A percentile compares a stretch with the other conserved stretches of the same genome.
Evolutionary conservation across 1,140 invertebrate genomes (phyloP).

Genomic region (Cydia fagiglandana): DNA sequence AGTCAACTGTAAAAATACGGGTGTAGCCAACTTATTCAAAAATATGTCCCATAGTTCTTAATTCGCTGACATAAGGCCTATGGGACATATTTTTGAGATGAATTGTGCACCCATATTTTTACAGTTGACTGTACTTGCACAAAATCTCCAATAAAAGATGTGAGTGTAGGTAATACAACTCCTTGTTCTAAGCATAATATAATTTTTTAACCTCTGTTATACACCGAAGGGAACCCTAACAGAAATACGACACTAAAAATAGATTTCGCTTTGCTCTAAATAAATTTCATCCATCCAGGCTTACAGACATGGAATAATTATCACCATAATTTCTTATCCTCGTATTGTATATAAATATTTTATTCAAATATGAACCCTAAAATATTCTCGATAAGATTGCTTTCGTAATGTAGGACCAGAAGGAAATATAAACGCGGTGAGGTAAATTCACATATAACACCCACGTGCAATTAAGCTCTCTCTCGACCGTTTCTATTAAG

Average conservation of each 20-base stretch:
- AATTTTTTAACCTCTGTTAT: too few species aligned
- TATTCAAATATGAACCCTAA: not conserved
- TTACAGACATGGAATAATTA: not conserved
- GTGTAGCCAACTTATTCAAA: too few species aligned
- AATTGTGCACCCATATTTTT: too few species aligned
- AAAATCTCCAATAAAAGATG: too few species aligned
- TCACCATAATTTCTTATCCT: not conserved
- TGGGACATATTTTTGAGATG: too few species aligned
- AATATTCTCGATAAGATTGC: not conserved
- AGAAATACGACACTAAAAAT: not conserved
- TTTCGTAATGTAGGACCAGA: not conserved
- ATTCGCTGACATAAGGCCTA: too few species aligned
- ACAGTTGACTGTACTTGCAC: too few species aligned
- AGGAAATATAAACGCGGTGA: not conserved
- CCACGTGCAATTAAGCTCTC: not conserved
- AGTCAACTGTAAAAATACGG: too few species aligned
- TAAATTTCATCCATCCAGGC: not conserved
- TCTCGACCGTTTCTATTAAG: conserved; percentile 9
- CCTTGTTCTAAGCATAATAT: too few species aligned
- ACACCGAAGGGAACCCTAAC: not conserved
- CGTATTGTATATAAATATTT: not conserved
- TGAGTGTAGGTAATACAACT: too few species aligned
- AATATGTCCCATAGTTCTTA: too few species aligned
- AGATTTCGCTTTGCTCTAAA: not conserved
- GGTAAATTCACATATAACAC: not conserved